These are phyloP conservation scores for Dolichomitus sp. DNA, from an alignment of 2,888 invertebrate genomes.

Conservation along the genomic window DNA sequence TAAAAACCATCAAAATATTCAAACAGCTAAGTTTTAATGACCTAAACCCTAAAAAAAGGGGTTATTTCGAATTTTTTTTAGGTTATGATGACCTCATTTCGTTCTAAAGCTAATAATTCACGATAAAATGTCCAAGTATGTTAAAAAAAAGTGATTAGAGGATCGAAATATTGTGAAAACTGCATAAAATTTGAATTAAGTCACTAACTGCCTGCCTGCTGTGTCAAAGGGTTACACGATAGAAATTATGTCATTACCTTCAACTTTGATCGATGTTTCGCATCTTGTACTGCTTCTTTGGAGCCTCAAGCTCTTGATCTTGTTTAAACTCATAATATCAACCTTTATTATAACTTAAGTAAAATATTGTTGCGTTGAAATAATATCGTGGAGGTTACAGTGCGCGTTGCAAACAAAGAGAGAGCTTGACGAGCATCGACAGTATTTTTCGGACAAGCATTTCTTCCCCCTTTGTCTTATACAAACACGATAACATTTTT, in stretches of 20 bases:
- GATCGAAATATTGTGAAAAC: background rate
- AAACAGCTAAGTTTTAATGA: background rate
- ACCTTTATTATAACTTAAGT: too few relatives aligned
- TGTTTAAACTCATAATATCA: slow-evolving; percentile 54
- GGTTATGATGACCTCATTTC: background rate
- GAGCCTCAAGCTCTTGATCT: slow-evolving; percentile 52
- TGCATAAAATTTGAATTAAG: background rate
- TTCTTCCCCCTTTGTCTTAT: background rate
- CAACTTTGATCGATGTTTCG: slow-evolving; percentile 32
- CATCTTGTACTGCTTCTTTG: slow-evolving; percentile 15
- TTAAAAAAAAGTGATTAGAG: background rate
- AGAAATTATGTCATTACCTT: slow-evolving; percentile 40
- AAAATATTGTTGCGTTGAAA: too few relatives aligned
- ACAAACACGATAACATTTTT: too few relatives aligned
- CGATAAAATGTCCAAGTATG: background rate
- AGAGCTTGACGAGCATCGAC: slow-evolving; percentile 38
- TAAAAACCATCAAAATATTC: background rate
- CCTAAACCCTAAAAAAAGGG: background rate
- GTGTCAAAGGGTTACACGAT: background rate
- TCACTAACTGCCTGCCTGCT: background rate
- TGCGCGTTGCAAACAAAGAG: slow-evolving; percentile 20
- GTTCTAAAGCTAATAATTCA: background rate
- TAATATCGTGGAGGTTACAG: too few relatives aligned
- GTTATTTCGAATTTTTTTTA: background rate
- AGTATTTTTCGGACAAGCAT: slow-evolving; percentile 30